A percentile compares a stretch with the other conserved stretches of the same genome.
These are phyloP conservation scores for Calliphora vicina DNA, from an alignment of 1,140 invertebrate genomes.

Conservation along the genomic window DNA sequence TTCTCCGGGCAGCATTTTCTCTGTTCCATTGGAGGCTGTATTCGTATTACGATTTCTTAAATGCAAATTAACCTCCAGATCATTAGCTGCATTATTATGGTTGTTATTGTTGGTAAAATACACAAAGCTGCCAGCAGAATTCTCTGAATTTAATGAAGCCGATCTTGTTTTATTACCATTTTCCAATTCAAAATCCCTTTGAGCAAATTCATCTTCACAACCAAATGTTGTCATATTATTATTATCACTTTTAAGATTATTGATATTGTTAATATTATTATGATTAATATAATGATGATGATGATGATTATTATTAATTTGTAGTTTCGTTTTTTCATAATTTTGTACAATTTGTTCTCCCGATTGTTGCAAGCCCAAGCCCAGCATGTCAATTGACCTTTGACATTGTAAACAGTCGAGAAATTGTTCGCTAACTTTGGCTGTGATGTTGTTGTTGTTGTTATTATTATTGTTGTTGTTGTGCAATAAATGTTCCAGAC, in stretches of 20 bases:
- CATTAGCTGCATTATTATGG: not conserved
- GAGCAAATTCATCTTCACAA: constrained; percentile 12
- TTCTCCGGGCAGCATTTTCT: constrained; percentile 41
- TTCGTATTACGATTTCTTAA: not conserved
- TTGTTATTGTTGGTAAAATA: constrained; percentile 13
- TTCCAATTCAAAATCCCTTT: constrained; percentile 19
- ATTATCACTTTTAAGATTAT: constrained; percentile 46
- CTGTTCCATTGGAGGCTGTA: constrained; percentile 37
- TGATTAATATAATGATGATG: not conserved
- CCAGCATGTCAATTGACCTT: constrained; percentile 74
- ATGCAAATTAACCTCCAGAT: not conserved
- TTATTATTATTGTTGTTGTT: no score
- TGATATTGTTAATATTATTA: constrained; percentile 54
- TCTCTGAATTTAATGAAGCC: not conserved
- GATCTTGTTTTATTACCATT: constrained; percentile 56
- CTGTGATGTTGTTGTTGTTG: no score
- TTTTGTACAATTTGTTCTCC: not conserved
- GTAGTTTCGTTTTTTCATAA: not conserved
- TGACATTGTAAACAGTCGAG: constrained; percentile 75
- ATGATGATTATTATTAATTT: no score
- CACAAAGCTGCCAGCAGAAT: not conserved
- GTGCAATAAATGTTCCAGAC: constrained; percentile 71
- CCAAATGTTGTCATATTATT: constrained; percentile 52
- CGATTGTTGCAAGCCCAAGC: constrained; percentile 54
- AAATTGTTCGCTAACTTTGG: constrained; percentile 63